phyloP scores from a whole-genome alignment of 2,888 invertebrate species.

The Mechanitis messenoides region DNA sequence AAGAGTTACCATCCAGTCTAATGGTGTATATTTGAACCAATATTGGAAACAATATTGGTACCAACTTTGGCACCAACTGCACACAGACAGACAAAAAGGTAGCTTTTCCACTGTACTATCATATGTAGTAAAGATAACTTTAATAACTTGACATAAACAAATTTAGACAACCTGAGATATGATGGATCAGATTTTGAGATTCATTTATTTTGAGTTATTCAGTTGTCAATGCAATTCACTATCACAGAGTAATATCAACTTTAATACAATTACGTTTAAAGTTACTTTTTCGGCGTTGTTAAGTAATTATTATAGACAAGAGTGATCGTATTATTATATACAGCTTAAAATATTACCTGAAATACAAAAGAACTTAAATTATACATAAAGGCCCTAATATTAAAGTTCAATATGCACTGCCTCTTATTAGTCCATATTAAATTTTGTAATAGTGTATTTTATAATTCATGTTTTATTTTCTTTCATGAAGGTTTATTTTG shows the following conservation, averaged over 20 bases:
- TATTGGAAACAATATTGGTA: no score
- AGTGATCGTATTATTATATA: constrained; percentile 59
- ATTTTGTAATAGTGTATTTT: constrained; percentile 23
- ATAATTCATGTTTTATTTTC: constrained; percentile 22
- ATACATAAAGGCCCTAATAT: constrained; percentile 33
- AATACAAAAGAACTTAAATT: constrained; percentile 14
- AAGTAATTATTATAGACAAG: constrained; percentile 38
- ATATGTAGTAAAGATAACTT: no score
- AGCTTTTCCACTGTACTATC: no score
- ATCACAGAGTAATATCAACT: constrained; percentile 21
- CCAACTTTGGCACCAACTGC: no score
- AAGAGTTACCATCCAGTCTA: no score
- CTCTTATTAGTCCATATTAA: constrained; percentile 25
- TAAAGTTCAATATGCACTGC: constrained; percentile 31
- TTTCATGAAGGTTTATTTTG: constrained; percentile 24
- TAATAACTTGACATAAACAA: no score
- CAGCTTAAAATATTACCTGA: constrained; percentile 65
- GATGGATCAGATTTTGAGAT: no score
- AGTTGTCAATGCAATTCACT: constrained; percentile 8
- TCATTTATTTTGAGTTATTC: constrained; percentile 3
- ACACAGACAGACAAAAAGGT: no score
- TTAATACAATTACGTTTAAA: constrained; percentile 24
- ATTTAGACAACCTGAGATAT: no score
- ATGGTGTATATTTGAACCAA: no score
- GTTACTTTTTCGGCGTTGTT: constrained; percentile 32